phyloP scores from a whole-genome alignment of 35 echinoderm and acorn worm genomes.

The Patiria miniata region DNA sequence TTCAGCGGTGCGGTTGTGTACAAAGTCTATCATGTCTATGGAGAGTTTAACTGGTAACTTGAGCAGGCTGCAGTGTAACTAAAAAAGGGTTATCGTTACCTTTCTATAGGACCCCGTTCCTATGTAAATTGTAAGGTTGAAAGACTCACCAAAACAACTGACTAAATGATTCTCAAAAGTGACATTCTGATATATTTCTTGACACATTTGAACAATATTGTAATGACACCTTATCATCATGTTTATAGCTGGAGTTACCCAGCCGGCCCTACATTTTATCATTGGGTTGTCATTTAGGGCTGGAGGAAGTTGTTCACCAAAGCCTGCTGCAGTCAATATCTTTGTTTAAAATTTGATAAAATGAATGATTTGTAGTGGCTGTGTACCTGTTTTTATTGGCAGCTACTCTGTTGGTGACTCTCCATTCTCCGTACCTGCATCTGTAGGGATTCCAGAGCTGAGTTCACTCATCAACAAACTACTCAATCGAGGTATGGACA shows the following conservation, averaged over 20 bases:
- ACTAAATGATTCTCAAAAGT: no score
- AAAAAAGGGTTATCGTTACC: background rate
- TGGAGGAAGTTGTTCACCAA: no score
- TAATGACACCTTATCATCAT: no score
- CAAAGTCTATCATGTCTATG: no score
- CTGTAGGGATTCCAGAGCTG: constrained; percentile 73
- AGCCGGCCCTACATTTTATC: no score
- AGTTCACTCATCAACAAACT: constrained; percentile 95
- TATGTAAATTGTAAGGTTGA: background rate
- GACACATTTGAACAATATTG: background rate
- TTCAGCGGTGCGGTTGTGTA: no score
- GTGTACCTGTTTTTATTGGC: background rate
- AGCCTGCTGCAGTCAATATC: no score
- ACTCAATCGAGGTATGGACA: constrained; percentile 74
- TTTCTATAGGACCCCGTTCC: background rate
- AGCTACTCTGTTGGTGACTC: constrained; percentile 80
- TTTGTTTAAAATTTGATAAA: no score
- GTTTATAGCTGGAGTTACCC: no score
- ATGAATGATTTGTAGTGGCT: background rate
- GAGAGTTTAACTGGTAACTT: background rate
- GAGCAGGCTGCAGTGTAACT: background rate
- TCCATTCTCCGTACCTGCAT: constrained; percentile 94
- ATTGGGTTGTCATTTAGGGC: no score
- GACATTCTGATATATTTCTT: background rate
- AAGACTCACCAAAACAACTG: no score